Evolutionary conservation across 2,113 vertebrate genomes (phyloP).

Genomic region (Chionodraco myersi): DNA sequence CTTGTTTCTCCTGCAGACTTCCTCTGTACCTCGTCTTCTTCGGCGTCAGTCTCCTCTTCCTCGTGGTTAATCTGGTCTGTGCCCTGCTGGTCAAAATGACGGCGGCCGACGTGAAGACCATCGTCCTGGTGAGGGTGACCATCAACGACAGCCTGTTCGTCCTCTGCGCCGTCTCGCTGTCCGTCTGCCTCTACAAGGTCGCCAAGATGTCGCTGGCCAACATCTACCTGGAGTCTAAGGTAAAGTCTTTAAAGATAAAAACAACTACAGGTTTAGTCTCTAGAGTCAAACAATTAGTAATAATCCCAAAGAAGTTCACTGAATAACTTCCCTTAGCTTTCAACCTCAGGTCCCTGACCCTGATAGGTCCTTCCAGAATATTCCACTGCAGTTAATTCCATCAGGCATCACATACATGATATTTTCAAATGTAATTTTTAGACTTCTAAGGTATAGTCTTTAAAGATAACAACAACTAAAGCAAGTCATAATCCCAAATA

Average conservation of each 20-base stretch:
- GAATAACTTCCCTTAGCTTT: background rate
- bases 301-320: background rate
- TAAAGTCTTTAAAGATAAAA: slow-evolving; percentile 56
- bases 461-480: too few relatives aligned
- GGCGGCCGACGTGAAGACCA: slow-evolving; percentile 84
- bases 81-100: slow-evolving; percentile 90
- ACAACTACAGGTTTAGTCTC: too few relatives aligned
- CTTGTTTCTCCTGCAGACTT: slow-evolving; percentile 75
- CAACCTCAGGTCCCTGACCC: background rate
- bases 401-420: too few relatives aligned
- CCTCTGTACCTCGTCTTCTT: slow-evolving; percentile 90
- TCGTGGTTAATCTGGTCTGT: slow-evolving; percentile 93
- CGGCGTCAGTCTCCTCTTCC: slow-evolving; percentile 89
- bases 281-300: background rate
- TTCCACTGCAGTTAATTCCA: background rate
- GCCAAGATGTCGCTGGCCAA: slow-evolving; percentile 94
- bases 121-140: slow-evolving; percentile 90
- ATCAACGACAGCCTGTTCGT: slow-evolving; percentile 93
- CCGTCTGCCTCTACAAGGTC: slow-evolving; percentile 92
- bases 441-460: too few relatives aligned
- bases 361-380: too few relatives aligned
- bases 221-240: slow-evolving; percentile 94
- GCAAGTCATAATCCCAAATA: too few relatives aligned
- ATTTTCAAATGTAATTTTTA: too few relatives aligned
- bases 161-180: slow-evolving; percentile 90